These are phyloP conservation scores for Peromyscus californicus DNA, from an alignment of 2,113 vertebrate genomes.

Conservation along the genomic window DNA sequence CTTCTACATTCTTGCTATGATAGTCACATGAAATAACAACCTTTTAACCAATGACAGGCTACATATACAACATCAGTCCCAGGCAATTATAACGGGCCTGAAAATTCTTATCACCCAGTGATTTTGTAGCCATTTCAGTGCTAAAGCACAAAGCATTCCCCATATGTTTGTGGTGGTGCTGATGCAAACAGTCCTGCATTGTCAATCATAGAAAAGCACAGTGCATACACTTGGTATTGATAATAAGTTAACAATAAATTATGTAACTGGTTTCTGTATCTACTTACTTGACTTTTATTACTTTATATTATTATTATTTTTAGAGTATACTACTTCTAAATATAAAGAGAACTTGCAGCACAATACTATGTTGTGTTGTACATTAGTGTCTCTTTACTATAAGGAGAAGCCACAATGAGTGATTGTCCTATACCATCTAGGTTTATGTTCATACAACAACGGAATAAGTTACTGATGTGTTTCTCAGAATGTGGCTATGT, in stretches of 20 bases:
- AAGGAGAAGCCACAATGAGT: background rate
- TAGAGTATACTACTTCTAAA: background rate
- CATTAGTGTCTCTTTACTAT: background rate
- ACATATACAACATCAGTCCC: background rate
- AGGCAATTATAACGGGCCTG: background rate
- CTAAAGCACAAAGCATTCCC: background rate
- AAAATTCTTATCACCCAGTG: background rate
- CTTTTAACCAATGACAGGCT: background rate
- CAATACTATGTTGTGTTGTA: background rate
- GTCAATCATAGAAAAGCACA: background rate
- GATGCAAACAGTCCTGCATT: background rate
- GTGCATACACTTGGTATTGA: no score
- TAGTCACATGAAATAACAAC: background rate
- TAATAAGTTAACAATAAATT: background rate
- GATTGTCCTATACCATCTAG: no score
- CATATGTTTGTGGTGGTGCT: background rate
- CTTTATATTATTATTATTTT: background rate
- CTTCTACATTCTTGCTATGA: background rate
- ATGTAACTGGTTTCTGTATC: background rate
- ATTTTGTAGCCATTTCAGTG: background rate
- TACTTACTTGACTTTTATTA: background rate
- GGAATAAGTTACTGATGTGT: background rate
- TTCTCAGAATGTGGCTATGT: background rate
- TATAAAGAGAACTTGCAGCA: background rate
- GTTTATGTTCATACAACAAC: background rate